Evolutionary conservation across 2,888 invertebrate genomes (phyloP).

Genomic region (Idaea aversata): DNA sequence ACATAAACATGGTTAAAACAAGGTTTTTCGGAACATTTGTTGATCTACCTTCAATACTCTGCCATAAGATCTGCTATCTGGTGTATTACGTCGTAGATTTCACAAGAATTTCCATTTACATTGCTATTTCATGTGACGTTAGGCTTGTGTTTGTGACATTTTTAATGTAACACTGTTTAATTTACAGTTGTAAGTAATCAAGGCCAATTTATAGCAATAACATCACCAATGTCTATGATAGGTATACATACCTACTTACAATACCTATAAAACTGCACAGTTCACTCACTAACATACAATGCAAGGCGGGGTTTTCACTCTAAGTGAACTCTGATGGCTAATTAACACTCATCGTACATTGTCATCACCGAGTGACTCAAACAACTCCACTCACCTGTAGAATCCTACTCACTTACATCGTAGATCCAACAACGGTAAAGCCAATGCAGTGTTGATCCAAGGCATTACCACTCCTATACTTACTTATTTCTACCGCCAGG

Average conservation of each 20-base stretch:
- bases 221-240: background rate
- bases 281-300: no score
- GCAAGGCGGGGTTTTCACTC: no score
- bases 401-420: no score
- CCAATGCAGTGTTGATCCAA: background rate
- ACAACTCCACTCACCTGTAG: no score
- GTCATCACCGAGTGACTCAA: no score
- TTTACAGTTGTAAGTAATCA: slow-evolving; percentile 1
- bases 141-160: background rate
- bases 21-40: background rate
- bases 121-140: background rate
- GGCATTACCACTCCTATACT: background rate
- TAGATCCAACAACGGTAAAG: no score
- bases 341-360: no score
- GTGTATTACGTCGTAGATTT: background rate
- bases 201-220: background rate
- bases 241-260: background rate
- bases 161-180: background rate
- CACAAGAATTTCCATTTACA: background rate
- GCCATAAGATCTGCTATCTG: background rate
- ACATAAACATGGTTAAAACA: background rate
- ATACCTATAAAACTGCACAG: background rate
- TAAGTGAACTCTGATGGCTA: no score
- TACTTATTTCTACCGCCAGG: background rate
- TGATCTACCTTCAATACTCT: background rate